Base-by-base conservation (phyloP, 2,113 vertebrate species). In the Campylorhamphus procurvoides region DNA sequence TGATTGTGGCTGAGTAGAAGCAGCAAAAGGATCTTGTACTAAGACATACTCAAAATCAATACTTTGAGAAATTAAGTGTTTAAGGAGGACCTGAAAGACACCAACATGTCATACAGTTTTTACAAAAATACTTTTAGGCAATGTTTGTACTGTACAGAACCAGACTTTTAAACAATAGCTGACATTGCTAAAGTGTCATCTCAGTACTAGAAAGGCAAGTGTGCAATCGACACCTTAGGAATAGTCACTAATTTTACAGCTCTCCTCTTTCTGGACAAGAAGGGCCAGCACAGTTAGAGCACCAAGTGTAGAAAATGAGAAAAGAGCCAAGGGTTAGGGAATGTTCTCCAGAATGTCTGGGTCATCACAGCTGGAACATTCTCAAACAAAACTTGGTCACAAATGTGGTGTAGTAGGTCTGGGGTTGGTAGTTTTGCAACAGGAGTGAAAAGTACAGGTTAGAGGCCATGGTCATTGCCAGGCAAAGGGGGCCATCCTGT, bases 201-300 rank as follows among this genome's bases (percentile, higher is more conserved):
- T 97, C 95, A 97, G 96, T 97, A 95, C 77, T 95, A 89, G 97
- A 96, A 97, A 97, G 92, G 89, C 52, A 87, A 71, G 27, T 47
- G 76, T 89, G 40, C 82, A 97, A 88, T 62, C 47, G 90, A 31
- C 47, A 78, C 16, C 0, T 24, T 74, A 66, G 83, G 68, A 93
- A 94, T 83, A 68, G 64, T 93, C 56, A 55, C 58, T 60, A 10
- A 14, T 25, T 31, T 63, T 46, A 81, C 44, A 59, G 27, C 18
- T 60, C 42, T 69, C 33, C 20, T 44, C 24, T 49, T 35, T 79
- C 47, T 91, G 64, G 42, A 53, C 18, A 53, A 64, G 25, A 56
- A 46, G 42, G 37, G 4, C 22, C 62, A 85, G 69, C 39, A 33
- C 0, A 1, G 14, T 49, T 67, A 62, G n/a, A 74, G 28, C 15